Evolutionary conservation across 1,140 invertebrate genomes (phyloP), one percentile per base, ranked within the genome.

Genomic region (Platorchestia sp.): DNA sequence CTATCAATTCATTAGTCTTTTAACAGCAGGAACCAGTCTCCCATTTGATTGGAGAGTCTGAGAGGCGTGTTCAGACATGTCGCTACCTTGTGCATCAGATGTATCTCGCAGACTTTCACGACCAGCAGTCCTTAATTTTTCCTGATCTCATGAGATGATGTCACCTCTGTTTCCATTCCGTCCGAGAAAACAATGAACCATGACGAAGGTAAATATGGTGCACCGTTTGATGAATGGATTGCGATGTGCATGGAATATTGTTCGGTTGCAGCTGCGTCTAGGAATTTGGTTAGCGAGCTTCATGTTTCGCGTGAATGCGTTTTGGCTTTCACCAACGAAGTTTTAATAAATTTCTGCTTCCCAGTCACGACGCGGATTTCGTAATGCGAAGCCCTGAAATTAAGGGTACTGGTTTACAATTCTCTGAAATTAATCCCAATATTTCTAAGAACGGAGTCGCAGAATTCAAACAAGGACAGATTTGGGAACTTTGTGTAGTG

Each of bases 1-100:
- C 59, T 75, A 75, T 75, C 59, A 75, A 75, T 75, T 75, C 59
- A 75, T 75, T 75, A 75, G 59, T 36, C 59, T 75, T 75, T 75
- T 75, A 75, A 36, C 59, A 75, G 59, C 59, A 10, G 59, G 59
- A 75, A 75, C 59, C 59, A 75, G 14, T 22, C 14, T 10, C 59
- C 36, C 59, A 75, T 75, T 75, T 14, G 59, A 75, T 75, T 75
- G 59, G 59, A 75, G 14, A 75, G 59, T 27, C 59, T 75, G 14
- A 75, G 27, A 75, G 59, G 59, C 59, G 59, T 75, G 59, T 75
- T 75, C 59, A 75, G 59, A 75, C 10, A 22, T 36, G 59, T 75
- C 59, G 59, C 59, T 75, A 75, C 59, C 59, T 75, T 10, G 59
- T 75, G 10, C 59, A 75, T 75, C 59, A 75, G 27, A 75, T 75